phyloP scores from a whole-genome alignment of 2,797 vertebrate genomes.

The Enteromius argenteus region DNA sequence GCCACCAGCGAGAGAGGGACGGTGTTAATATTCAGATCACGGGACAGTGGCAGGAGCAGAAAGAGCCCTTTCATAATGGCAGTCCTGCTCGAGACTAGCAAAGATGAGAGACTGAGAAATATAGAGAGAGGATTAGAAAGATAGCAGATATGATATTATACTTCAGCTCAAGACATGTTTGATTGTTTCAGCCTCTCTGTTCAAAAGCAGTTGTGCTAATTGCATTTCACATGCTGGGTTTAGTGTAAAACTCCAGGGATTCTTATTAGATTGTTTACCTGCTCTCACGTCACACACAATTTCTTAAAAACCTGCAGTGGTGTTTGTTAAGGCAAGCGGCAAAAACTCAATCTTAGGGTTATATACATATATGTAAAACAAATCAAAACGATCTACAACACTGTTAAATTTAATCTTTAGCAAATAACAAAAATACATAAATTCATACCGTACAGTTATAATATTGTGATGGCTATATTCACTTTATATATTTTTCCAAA shows the following conservation, averaged over 20 bases:
- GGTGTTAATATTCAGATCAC: conserved; percentile 77
- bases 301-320: not conserved
- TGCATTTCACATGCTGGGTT: conserved; percentile 26
- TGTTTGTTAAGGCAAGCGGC: not conserved
- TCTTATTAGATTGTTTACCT: not conserved
- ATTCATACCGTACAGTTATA: not conserved
- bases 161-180: not conserved
- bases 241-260: conserved; percentile 23
- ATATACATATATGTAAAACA: not conserved
- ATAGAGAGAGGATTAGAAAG: conserved; percentile 20
- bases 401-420: not conserved
- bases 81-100: conserved; percentile 69
- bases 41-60: conserved; percentile 50
- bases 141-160: conserved; percentile 15
- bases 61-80: conserved; percentile 68
- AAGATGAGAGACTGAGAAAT: conserved; percentile 45
- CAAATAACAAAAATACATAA: not conserved
- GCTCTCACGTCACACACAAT: conserved; percentile 2
- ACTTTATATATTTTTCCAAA: not conserved
- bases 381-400: not conserved
- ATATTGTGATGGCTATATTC: not conserved
- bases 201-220: conserved; percentile 29
- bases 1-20: conserved; percentile 51
- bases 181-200: conserved; percentile 17
- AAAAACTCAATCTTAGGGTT: not conserved